Conservation (phyloP, 2,113 vertebrate genomes). For the Cephalopholis sonnerati region DNA sequence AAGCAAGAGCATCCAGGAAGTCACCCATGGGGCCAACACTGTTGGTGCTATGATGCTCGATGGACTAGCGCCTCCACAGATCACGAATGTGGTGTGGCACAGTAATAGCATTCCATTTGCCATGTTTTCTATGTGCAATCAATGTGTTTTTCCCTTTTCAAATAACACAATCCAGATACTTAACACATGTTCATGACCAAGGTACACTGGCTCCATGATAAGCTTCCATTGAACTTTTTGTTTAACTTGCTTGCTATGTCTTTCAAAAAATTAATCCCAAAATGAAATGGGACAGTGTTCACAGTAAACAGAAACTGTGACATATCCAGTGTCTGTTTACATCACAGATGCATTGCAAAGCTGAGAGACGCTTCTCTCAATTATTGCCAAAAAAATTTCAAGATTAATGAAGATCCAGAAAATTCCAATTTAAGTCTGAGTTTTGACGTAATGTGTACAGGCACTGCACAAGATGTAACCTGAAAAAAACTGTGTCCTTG, state of each 20-base stretch:
- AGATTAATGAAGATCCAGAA: not conserved
- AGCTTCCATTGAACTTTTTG: not conserved
- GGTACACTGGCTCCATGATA: not conserved
- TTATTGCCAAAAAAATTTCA: not conserved
- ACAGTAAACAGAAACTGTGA: not conserved
- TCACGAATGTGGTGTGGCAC: not conserved
- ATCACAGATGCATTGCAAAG: not conserved
- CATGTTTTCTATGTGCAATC: not conserved
- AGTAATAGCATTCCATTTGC: not conserved
- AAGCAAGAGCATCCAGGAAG: not conserved
- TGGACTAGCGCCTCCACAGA: too few species aligned
- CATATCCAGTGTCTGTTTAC: not conserved
- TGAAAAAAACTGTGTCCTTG: not conserved
- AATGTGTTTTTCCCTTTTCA: too few species aligned
- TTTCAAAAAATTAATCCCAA: not conserved
- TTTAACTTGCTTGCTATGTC: not conserved
- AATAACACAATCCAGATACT: not conserved
- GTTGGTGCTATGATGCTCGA: too few species aligned
- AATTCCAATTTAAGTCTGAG: too few species aligned
- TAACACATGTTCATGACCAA: not conserved
- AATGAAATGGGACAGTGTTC: not conserved
- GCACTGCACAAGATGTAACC: not conserved
- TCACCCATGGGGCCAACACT: too few species aligned
- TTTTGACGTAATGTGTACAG: not conserved
- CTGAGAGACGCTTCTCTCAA: not conserved